Evolutionary conservation across 2,797 vertebrate genomes (phyloP).

Genomic region (Helicolenus hilgendorfi): DNA sequence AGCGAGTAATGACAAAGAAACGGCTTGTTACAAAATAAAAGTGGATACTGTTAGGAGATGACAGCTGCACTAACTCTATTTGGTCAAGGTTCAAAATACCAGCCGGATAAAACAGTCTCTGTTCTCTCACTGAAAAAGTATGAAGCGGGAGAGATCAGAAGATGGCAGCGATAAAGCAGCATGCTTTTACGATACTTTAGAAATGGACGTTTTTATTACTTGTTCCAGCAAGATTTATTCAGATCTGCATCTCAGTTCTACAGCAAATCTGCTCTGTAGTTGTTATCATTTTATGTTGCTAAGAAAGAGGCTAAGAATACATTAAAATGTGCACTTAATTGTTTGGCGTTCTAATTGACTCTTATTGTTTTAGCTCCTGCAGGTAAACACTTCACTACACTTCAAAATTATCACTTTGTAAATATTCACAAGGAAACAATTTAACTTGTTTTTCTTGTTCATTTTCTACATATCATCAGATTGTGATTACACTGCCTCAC

Average conservation of each 20-base stretch:
- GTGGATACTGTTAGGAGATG: not conserved
- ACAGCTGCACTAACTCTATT: conserved; percentile 30
- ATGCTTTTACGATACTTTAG: not conserved
- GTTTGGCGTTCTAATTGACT: not conserved
- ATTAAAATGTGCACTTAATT: not conserved
- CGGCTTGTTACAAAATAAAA: conserved; percentile 6
- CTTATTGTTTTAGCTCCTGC: not conserved
- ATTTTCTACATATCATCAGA: not conserved
- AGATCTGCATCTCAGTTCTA: not conserved
- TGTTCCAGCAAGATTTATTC: not conserved
- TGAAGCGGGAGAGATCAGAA: not conserved
- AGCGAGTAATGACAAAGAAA: conserved; percentile 2
- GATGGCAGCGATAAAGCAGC: not conserved
- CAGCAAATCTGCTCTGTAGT: not conserved
- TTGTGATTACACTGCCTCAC: not conserved
- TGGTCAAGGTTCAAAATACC: conserved; percentile 34
- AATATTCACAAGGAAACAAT: not conserved
- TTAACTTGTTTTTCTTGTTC: not conserved
- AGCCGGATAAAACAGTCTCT: not conserved
- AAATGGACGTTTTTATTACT: not conserved
- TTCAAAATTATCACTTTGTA: not conserved
- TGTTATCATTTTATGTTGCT: not conserved
- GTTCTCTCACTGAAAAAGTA: conserved; percentile 1
- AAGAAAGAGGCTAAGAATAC: not conserved
- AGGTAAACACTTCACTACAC: not conserved